A percentile compares a stretch with the other conserved stretches of the same genome.
Conservation (phyloP, 2,888 invertebrate genomes). For the Drosophila fungiperda region DNA sequence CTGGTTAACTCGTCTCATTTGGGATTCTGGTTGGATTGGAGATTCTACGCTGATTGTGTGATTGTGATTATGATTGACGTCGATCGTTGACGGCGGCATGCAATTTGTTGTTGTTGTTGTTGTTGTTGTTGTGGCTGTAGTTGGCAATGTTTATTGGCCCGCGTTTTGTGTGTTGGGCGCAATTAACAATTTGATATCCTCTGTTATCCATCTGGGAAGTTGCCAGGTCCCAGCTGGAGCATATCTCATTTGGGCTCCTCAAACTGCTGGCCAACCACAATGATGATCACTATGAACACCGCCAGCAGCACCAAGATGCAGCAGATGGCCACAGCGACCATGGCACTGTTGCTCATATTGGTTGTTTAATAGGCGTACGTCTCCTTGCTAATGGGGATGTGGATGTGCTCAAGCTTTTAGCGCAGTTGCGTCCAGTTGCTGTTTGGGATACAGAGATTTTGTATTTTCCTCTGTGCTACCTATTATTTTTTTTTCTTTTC, state of each 20-base stretch:
- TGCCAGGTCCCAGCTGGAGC: slow-evolving; percentile 86
- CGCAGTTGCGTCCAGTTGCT: slow-evolving; percentile 17
- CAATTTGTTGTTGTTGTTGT: slow-evolving; percentile 21
- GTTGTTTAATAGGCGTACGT: slow-evolving; percentile 23
- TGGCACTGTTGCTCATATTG: slow-evolving; percentile 86
- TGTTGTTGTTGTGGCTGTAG: slow-evolving; percentile 21
- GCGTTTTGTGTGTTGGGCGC: slow-evolving; percentile 43
- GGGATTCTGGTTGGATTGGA: slow-evolving; percentile 10
- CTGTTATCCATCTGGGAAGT: slow-evolving; percentile 86
- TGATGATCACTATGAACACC: slow-evolving; percentile 93
- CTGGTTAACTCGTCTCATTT: slow-evolving; percentile 14
- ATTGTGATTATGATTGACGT: slow-evolving; percentile 25
- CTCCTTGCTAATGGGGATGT: neutral
- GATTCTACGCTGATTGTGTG: slow-evolving; percentile 17
- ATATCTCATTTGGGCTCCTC: slow-evolving; percentile 87
- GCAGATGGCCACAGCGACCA: slow-evolving; percentile 94
- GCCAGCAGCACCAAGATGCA: slow-evolving; percentile 92
- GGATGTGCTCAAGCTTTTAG: slow-evolving; percentile 1
- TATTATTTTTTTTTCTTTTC: neutral
- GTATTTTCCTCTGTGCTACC: slow-evolving; percentile 29
- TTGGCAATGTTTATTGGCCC: slow-evolving; percentile 36
- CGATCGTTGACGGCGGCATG: slow-evolving; percentile 21
- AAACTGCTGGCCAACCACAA: slow-evolving; percentile 92
- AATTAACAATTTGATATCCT: slow-evolving; percentile 84
- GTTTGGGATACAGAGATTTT: slow-evolving; percentile 40